Conservation (phyloP, 2,113 vertebrate species). For the Carassius auratus region DNA sequence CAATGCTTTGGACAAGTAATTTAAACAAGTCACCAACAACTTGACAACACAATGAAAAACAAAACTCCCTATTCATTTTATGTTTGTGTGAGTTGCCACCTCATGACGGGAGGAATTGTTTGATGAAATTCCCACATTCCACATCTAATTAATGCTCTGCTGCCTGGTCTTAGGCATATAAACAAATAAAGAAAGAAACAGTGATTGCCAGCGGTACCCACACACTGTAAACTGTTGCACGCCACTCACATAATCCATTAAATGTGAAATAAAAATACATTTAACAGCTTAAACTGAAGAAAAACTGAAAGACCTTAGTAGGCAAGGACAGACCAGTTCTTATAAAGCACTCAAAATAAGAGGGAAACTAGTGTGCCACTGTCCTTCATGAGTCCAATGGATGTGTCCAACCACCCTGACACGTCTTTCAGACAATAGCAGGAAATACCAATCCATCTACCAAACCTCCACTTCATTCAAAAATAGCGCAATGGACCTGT, state of each 20-base stretch:
- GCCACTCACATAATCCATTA: conserved; percentile 16
- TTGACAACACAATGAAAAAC: neutral
- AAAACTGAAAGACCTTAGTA: neutral
- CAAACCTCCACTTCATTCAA: conserved; percentile 12
- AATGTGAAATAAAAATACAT: conserved; percentile 23
- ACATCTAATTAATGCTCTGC: conserved; percentile 38
- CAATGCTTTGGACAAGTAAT: too few relatives aligned
- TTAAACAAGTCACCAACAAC: neutral
- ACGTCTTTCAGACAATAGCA: conserved; percentile 43
- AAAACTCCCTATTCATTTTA: conserved; percentile 10
- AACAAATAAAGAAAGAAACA: conserved; percentile 16
- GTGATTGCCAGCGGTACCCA: neutral
- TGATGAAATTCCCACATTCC: conserved; percentile 43
- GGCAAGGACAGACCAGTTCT: conserved; percentile 2
- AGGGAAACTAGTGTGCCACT: conserved; percentile 5
- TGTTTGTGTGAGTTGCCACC: neutral
- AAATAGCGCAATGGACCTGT: conserved; percentile 34
- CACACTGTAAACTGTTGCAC: conserved; percentile 21
- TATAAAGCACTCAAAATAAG: conserved; percentile 28
- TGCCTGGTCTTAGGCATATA: conserved; percentile 13
- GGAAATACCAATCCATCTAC: conserved; percentile 45
- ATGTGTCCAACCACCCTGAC: conserved; percentile 4
- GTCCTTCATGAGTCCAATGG: neutral
- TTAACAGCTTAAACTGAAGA: conserved; percentile 10
- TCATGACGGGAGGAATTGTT: neutral